Evolutionary conservation across 2,888 invertebrate genomes (phyloP), one percentile per base, ranked within the genome.

Genomic region (Andricus quercusramuli): DNA sequence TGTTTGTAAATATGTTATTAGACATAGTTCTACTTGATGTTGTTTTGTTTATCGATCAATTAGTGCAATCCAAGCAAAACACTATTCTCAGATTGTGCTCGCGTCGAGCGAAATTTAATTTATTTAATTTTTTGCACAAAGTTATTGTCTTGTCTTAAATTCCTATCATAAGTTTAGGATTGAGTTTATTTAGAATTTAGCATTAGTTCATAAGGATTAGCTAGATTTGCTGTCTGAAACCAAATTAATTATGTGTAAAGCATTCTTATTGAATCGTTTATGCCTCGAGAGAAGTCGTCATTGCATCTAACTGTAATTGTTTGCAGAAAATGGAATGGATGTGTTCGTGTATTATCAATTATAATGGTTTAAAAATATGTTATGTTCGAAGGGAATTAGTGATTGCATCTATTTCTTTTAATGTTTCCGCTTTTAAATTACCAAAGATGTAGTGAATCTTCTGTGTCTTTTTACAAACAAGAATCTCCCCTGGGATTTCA

Each of bases 1-100:
- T 80, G 78, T 66, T 77, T 78, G 25, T 62, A 62, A 25, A 62
- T 29, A 62, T 6, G 25, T 17, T 62, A 5, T 25, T 62, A 29
- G 62, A 22, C 5, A 15, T 25, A 62, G n/a, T 62, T 62, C 11
- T 3, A 13, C 22, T 62, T 22, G 62, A 62, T 62, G 15, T 22
- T 62, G 6, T 62, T 62, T 62, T 25, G 13, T 62, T 62, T 29
- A 13, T 25, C 25, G 5, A 62, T 62, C 1, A 62, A 62, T 62
- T 62, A 62, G 62, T 62, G 62, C 62, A 62, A 62, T 62, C 17
- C 25, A 25, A 62, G 62, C 62, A 22, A 25, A 29, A 22, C 25
- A 22, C 4, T 25, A 17, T 17, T 56, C n/a, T 56, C n/a, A 62
- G 25, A 29, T 62, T 9, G 29, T 62, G 62, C 25, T 25, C 13